Evolutionary conservation across 2,797 vertebrate genomes (phyloP).

Genomic region (Sebastes kiyomatsui): DNA sequence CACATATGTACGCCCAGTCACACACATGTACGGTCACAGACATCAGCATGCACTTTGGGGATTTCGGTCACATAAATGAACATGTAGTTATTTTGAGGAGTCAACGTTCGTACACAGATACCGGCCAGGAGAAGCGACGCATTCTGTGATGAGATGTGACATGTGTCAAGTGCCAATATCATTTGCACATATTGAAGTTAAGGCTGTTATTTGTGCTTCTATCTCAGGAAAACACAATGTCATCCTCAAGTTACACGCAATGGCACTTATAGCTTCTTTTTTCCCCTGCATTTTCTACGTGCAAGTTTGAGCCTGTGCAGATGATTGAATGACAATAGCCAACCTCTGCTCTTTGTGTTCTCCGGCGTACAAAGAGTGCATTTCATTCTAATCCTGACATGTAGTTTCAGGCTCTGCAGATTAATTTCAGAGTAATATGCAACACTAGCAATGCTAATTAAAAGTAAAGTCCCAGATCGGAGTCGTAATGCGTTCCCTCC

Average conservation of each 20-base stretch:
- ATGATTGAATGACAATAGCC: conserved; percentile 7
- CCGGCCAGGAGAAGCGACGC: conserved; percentile 4
- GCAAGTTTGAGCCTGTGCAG: not conserved
- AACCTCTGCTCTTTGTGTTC: not conserved
- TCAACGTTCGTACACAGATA: not conserved
- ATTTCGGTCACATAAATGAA: conserved; percentile 11
- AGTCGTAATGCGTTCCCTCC: conserved; percentile 7
- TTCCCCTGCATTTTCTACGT: not conserved
- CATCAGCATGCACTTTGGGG: not conserved
- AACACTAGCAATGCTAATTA: conserved; percentile 42
- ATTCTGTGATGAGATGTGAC: conserved; percentile 41
- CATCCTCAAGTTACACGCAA: not conserved
- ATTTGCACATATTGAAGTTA: conserved; percentile 24
- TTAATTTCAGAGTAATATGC: conserved; percentile 37
- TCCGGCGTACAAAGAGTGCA: not conserved
- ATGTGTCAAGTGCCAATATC: conserved; percentile 3
- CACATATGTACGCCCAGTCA: not conserved
- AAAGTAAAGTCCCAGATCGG: conserved; percentile 43
- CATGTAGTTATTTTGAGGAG: conserved; percentile 13
- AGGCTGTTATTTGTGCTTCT: conserved; percentile 1
- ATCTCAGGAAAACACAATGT: not conserved
- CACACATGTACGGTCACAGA: not conserved
- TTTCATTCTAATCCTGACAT: conserved; percentile 21
- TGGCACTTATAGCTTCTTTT: not conserved
- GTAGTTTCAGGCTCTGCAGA: conserved; percentile 22